Conservation (phyloP, 2,113 vertebrate species). For the Nothocercus julius region DNA sequence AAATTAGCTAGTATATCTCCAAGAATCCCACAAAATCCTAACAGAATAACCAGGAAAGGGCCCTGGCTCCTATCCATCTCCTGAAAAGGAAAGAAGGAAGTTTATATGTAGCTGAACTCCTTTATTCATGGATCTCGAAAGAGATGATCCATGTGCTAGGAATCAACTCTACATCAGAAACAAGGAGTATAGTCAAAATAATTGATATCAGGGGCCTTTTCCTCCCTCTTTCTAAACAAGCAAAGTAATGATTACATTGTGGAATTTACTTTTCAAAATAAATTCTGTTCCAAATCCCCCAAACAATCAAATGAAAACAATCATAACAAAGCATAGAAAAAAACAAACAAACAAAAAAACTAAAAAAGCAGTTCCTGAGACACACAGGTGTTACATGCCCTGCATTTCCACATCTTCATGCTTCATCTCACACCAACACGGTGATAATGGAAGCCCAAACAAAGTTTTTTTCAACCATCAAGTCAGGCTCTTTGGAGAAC, state of each 20-base stretch:
- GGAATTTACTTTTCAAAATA: not conserved
- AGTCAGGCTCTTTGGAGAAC: conserved; percentile 13
- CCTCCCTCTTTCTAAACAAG: not conserved
- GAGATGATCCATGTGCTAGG: not conserved
- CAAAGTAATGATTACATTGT: not conserved
- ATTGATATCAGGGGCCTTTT: not conserved
- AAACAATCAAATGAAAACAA: not conserved
- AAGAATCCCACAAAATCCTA: not conserved
- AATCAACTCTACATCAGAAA: not conserved
- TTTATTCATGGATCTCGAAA: not conserved
- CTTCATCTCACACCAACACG: not conserved
- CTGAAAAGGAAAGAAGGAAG: not conserved
- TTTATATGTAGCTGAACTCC: not conserved
- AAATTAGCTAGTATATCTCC: not conserved
- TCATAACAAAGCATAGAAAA: not conserved
- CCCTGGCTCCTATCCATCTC: not conserved
- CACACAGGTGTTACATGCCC: not conserved
- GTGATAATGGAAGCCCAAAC: not conserved
- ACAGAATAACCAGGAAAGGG: not conserved
- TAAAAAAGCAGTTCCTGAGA: not conserved
- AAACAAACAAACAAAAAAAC: too few relatives aligned
- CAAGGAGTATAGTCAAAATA: not conserved
- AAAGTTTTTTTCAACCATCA: conserved; percentile 15
- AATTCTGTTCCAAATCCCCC: not conserved
- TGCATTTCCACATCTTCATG: not conserved